phyloP scores from a whole-genome alignment of 2,888 invertebrate genomes.

The Drosophila subquinaria region DNA sequence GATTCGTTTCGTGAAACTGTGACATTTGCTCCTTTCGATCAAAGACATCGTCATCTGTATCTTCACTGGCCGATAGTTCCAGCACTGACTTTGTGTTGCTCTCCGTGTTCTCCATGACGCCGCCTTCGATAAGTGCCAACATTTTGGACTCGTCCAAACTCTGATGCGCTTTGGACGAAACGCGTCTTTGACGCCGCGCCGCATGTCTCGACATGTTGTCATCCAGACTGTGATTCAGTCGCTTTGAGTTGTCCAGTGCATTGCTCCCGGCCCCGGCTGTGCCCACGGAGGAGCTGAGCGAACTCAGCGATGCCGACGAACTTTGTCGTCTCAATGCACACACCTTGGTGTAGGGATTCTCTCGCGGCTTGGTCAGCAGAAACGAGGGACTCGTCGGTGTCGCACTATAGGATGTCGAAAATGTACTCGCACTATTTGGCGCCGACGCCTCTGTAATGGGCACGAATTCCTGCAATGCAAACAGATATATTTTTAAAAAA shows the following conservation, averaged over 20 bases:
- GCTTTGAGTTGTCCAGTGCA: conserved; percentile 87
- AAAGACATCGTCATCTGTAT: conserved; percentile 80
- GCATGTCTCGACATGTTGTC: conserved; percentile 87
- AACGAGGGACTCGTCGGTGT: conserved; percentile 89
- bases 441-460: conserved; percentile 71
- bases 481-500: neutral
- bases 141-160: conserved; percentile 89
- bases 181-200: conserved; percentile 71
- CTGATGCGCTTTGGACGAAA: conserved; percentile 88
- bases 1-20: conserved; percentile 84
- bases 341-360: conserved; percentile 95
- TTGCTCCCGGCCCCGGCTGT: conserved; percentile 36
- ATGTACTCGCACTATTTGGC: conserved; percentile 74
- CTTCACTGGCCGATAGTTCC: conserved; percentile 56
- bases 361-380: conserved; percentile 90
- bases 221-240: conserved; percentile 91
- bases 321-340: conserved; percentile 94
- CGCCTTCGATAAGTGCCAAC: conserved; percentile 81
- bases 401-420: conserved; percentile 86
- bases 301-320: conserved; percentile 91
- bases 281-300: conserved; percentile 81
- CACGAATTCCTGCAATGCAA: conserved; percentile 77
- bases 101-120: conserved; percentile 50
- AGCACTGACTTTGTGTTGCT: conserved; percentile 23
- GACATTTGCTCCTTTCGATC: conserved; percentile 47